These are phyloP conservation scores for Lasioglossum calceatum DNA, from an alignment of 2,888 invertebrate species.

Conservation along the genomic window DNA sequence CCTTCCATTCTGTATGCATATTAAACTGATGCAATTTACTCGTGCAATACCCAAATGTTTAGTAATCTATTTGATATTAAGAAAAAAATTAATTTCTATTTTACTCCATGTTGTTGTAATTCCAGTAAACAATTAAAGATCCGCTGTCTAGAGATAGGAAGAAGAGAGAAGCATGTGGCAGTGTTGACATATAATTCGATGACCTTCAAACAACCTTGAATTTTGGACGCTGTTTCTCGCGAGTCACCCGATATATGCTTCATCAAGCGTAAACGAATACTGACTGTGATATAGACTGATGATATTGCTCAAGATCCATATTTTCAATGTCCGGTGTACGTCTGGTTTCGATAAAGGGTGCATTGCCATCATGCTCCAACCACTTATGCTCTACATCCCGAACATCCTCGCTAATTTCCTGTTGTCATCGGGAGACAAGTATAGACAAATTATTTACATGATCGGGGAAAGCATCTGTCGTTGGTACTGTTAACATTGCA, in stretches of 20 bases:
- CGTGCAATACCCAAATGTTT: too few species aligned
- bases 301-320: slow-evolving; percentile 93
- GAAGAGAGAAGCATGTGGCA: background rate
- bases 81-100: too few species aligned
- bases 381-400: slow-evolving; percentile 88
- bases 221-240: background rate
- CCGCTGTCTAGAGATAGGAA: background rate
- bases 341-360: slow-evolving; percentile 87
- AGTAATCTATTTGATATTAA: too few species aligned
- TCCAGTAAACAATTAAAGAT: too few species aligned
- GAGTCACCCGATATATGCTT: background rate
- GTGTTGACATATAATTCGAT: background rate
- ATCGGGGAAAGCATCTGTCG: background rate
- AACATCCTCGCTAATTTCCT: slow-evolving; percentile 88
- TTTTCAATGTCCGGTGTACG: slow-evolving; percentile 92
- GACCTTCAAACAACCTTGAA: background rate
- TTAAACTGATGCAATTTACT: too few species aligned
- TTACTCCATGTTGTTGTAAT: too few species aligned
- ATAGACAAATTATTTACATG: slow-evolving; percentile 31
- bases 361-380: slow-evolving; percentile 86
- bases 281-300: slow-evolving; percentile 93
- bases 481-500: slow-evolving; percentile 22
- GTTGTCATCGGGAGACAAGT: slow-evolving; percentile 53
- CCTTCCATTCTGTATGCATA: too few species aligned
- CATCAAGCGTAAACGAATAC: slow-evolving; percentile 77